Base-by-base conservation (phyloP, 2,888 invertebrate genomes). In the Erpobdella octoculata region DNA sequence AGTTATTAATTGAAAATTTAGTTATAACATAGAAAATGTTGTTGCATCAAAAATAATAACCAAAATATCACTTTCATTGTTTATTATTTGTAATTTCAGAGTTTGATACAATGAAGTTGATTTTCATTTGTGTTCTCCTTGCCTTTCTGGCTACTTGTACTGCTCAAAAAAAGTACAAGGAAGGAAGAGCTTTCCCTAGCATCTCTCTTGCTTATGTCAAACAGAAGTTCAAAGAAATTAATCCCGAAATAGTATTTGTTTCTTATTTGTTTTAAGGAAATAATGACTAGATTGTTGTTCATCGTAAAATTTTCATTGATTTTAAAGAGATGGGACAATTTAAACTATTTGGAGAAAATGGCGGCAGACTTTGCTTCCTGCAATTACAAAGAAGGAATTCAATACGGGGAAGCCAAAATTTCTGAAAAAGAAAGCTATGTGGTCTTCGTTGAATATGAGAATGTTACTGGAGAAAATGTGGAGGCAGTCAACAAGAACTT, bases 371-470 rank as follows among this genome's bases (percentile, higher is more conserved):
- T 25, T n/a, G 53, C 53, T 8, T 53, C 53, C 18, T 53, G 53
- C 53, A 53, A 53, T 15, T 53, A 53, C 28, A 21, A 21, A 53
- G 53, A 53, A 53, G 53, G 28, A 53, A 53, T 53, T 53, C 21
- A 25, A 1, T 53, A 53, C n/a, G 53, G 53, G 28, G 21, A 53
- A 25, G 53, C 53, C 21, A 53, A 53, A 8, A 53, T 53, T 6
- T 28, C 53, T 25, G 53, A 53, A 25, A 53, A 53, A 21, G 28
- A 21, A 2, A 67, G 38, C 9, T 67, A 41, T 41, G 67, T 67
- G 41, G 67, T 31, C 31, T 67, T 67, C 41, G 67, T 67, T 21
- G 67, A 67, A 41, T 67, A 38, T 37, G 46, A 67, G 31, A 28
- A 53, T 53, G 21, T 41, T 8, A 21, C 41, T 8, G 33, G 25